Percentiles rank a stretch among this genome's conserved stretches.
Evolutionary conservation across 2,113 vertebrate genomes (phyloP).

Genomic region (Clarias gariepinus): DNA sequence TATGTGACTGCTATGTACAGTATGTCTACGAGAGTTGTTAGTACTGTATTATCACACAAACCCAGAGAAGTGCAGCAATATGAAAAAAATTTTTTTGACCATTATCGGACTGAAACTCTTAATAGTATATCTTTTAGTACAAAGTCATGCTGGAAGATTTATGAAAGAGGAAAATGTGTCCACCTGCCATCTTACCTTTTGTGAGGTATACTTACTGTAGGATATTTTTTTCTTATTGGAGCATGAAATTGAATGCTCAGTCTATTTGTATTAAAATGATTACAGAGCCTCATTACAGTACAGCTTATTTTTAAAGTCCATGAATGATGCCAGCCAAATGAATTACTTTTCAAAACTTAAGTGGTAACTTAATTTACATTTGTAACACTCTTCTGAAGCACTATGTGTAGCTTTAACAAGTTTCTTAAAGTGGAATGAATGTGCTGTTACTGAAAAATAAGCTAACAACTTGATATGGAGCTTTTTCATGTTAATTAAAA

Average conservation of each 20-base stretch:
- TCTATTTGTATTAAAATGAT: background rate
- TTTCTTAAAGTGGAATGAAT: background rate
- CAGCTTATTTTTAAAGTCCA: background rate
- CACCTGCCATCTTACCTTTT: background rate
- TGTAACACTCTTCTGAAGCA: background rate
- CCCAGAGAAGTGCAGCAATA: background rate
- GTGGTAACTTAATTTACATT: background rate
- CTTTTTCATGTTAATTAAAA: background rate
- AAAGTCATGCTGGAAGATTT: background rate
- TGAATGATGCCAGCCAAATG: background rate
- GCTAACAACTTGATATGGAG: background rate
- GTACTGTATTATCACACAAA: background rate
- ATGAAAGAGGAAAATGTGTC: background rate
- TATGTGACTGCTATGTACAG: too few species aligned
- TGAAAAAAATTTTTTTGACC: too few species aligned
- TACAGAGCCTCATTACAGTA: background rate
- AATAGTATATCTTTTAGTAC: background rate
- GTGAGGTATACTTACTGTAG: background rate
- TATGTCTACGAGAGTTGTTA: background rate
- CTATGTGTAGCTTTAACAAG: background rate
- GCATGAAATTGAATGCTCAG: background rate
- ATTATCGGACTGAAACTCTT: constrained; percentile 4
- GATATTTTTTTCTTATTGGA: background rate
- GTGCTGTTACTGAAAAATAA: background rate
- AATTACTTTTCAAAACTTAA: background rate